Percentiles rank a stretch among this genome's conserved stretches.
These are phyloP conservation scores for Cacatua alba DNA, from an alignment of 2,113 vertebrate species.

Conservation along the genomic window DNA sequence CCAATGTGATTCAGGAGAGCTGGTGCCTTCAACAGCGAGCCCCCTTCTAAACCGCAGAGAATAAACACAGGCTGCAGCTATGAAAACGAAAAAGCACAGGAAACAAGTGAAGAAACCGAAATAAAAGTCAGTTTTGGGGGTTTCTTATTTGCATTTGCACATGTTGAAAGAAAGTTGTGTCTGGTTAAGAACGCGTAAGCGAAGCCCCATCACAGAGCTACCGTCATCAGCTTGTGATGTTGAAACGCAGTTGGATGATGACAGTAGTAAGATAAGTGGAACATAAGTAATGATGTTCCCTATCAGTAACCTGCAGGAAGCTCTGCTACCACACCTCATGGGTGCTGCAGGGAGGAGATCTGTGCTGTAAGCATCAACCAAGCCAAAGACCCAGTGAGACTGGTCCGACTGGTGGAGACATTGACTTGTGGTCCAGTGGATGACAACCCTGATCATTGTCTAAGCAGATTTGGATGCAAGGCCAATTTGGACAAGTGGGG, in stretches of 20 bases:
- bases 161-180: not conserved
- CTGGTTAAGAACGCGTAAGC: not conserved
- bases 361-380: not conserved
- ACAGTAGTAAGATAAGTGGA: not conserved
- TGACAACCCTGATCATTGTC: not conserved
- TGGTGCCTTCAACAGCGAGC: not conserved
- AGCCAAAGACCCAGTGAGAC: not conserved
- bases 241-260: not conserved
- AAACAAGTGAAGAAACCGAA: not conserved
- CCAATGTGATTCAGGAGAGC: not conserved
- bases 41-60: not conserved
- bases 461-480: not conserved
- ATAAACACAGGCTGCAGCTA: not conserved
- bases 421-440: not conserved
- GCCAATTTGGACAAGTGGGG: not conserved
- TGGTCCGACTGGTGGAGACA: not conserved
- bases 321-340: not conserved
- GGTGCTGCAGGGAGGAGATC: not conserved
- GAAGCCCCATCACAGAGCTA: not conserved
- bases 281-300: not conserved
- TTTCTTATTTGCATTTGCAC: not conserved
- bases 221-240: not conserved
- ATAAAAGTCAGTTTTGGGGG: not conserved
- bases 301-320: not conserved
- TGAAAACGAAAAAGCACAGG: not conserved